Conservation (phyloP, 2,888 invertebrate species). For the Poecilus cupreus region DNA sequence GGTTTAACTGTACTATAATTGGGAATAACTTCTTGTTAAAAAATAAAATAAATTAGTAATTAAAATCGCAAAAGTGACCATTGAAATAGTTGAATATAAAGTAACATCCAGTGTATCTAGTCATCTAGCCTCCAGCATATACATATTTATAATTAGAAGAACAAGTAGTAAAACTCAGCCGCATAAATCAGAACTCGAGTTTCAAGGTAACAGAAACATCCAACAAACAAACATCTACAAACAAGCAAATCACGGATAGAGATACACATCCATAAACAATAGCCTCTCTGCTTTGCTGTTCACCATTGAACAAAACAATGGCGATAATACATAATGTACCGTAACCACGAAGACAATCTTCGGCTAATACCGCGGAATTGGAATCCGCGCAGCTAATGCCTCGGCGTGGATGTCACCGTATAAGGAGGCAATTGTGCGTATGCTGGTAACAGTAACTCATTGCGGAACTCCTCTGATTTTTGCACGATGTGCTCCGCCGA, state of each 20-base stretch:
- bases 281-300: background rate
- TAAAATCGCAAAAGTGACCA: background rate
- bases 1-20: too few species aligned
- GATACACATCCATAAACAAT: constrained; percentile 27
- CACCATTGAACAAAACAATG: constrained; percentile 7
- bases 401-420: constrained; percentile 1
- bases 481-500: background rate
- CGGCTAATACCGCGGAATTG: background rate
- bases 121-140: too few species aligned
- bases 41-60: background rate
- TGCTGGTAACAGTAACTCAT: constrained; percentile 8
- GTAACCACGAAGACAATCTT: constrained; percentile 14
- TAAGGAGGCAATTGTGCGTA: constrained; percentile 21
- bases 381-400: constrained; percentile 24
- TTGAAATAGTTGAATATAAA: background rate
- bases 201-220: constrained; percentile 30
- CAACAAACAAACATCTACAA: constrained; percentile 25
- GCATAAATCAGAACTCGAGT: constrained; percentile 11
- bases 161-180: background rate
- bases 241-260: background rate
- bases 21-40: too few species aligned
- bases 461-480: background rate
- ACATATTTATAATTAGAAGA: background rate
- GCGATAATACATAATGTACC: constrained; percentile 16
- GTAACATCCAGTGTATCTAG: background rate